Conservation (phyloP, 2,888 invertebrate genomes). For the Mechanitis messenoides region DNA sequence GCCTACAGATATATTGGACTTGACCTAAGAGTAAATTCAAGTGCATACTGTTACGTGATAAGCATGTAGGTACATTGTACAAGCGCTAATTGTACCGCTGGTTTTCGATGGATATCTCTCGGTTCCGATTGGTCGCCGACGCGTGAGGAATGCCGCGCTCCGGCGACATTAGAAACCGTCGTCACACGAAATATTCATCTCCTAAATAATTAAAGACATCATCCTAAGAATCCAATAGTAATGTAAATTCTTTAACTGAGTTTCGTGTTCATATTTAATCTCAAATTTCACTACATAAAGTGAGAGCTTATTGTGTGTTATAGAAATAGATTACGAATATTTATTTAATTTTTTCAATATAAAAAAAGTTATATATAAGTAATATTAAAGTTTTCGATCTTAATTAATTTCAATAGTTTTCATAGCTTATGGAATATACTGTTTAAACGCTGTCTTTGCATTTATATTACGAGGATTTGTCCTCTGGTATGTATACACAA, state of each 20-base stretch:
- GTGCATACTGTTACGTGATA: neutral
- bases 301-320: too few species aligned
- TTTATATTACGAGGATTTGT: too few species aligned
- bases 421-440: too few species aligned
- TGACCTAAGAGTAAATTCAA: constrained; percentile 1
- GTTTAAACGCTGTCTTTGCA: too few species aligned
- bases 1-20: neutral
- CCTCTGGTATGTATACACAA: neutral
- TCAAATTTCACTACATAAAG: too few species aligned
- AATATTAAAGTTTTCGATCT: too few species aligned
- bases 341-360: too few species aligned
- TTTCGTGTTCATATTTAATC: too few species aligned
- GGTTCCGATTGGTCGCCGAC: constrained; percentile 67
- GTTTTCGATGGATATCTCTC: constrained; percentile 47
- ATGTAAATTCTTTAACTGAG: neutral
- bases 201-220: constrained; percentile 14
- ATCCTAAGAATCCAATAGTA: neutral
- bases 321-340: too few species aligned
- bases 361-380: too few species aligned
- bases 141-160: constrained; percentile 66
- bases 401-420: too few species aligned
- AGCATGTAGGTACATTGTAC: constrained; percentile 3
- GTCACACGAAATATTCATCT: constrained; percentile 33
- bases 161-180: constrained; percentile 62
- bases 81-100: constrained; percentile 15